phyloP scores from a whole-genome alignment of 2,113 vertebrate genomes.

The Ursus arctos region DNA sequence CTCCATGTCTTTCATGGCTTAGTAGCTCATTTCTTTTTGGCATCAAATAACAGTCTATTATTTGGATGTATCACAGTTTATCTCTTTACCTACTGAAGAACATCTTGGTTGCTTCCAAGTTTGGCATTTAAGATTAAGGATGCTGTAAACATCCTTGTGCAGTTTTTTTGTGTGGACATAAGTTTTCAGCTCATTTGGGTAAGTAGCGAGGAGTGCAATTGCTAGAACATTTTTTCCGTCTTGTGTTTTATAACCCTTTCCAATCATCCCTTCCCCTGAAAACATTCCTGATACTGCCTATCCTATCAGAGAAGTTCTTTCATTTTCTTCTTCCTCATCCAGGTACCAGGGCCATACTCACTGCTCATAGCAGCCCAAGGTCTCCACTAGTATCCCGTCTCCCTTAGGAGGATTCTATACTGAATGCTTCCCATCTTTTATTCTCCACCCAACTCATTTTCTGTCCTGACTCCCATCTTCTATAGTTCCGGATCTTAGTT shows the following conservation, averaged over 20 bases:
- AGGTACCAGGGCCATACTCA: background rate
- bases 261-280: background rate
- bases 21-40: background rate
- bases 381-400: background rate
- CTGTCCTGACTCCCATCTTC: background rate
- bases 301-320: background rate
- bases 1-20: background rate
- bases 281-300: background rate
- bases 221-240: background rate
- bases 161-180: background rate
- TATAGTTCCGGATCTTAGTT: slow-evolving; percentile 26
- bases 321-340: background rate
- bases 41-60: background rate
- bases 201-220: background rate
- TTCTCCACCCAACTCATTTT: background rate
- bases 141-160: background rate
- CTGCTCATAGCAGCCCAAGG: background rate
- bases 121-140: background rate
- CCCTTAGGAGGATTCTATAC: background rate
- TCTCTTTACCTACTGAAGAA: background rate
- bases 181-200: background rate
- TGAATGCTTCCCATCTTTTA: background rate
- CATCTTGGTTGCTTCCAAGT: background rate
- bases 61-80: background rate
- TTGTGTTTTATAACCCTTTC: background rate